A percentile compares a stretch with the other conserved stretches of the same genome.
Conservation (phyloP, 2,888 invertebrate genomes). For the Seladonia tumulorum region DNA sequence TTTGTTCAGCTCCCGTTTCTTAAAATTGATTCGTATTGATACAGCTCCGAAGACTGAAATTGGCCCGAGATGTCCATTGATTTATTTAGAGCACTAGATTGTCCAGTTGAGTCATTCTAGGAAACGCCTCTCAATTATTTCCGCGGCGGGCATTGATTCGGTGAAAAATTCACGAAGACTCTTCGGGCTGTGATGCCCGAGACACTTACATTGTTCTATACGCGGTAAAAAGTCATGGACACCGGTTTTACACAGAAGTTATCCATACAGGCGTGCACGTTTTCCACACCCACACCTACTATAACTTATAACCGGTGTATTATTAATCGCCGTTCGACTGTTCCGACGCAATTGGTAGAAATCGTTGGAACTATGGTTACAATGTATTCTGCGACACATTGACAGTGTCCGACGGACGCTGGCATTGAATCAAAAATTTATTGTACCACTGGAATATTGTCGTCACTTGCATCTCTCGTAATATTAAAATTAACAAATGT, state of each 20-base stretch:
- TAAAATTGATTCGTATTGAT: neutral
- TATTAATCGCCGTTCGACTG: neutral
- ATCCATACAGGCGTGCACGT: neutral
- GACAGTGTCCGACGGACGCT: no score
- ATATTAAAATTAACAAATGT: neutral
- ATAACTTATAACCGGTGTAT: neutral
- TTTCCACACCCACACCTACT: neutral
- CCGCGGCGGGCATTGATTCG: conserved; percentile 26
- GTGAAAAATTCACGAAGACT: conserved; percentile 42
- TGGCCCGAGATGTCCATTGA: neutral
- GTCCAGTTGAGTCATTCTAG: neutral
- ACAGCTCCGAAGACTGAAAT: neutral
- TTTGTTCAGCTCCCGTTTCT: neutral
- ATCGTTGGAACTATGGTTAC: neutral
- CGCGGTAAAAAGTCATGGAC: conserved; percentile 18
- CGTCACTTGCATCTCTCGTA: neutral
- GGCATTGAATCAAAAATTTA: neutral
- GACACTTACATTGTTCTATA: conserved; percentile 12
- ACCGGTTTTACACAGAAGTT: neutral
- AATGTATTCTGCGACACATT: neutral
- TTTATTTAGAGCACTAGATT: neutral
- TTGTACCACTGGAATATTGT: neutral
- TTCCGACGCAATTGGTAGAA: neutral
- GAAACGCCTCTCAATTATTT: neutral
- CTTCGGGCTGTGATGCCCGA: conserved; percentile 10